These are phyloP conservation scores for Nephrotoma guestfalica DNA, from an alignment of 2,888 invertebrate genomes.

Conservation along the genomic window DNA sequence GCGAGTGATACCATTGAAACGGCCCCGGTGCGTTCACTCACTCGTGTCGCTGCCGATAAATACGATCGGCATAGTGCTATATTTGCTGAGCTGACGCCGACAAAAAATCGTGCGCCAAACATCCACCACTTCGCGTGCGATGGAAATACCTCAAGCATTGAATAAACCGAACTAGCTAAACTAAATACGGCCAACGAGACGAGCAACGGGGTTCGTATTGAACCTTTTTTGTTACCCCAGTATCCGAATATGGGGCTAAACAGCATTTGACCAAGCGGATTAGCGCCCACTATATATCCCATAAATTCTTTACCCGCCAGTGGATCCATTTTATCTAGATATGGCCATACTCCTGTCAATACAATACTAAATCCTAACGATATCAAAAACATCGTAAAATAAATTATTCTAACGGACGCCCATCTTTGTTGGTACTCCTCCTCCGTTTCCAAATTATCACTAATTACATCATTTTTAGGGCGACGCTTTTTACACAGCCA, in stretches of 20 bases:
- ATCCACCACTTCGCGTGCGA: constrained; percentile 54
- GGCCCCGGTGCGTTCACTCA: constrained; percentile 64
- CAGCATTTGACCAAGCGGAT: constrained; percentile 75
- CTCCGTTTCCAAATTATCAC: constrained; percentile 48
- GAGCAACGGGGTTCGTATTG: constrained; percentile 56
- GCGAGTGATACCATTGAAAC: constrained; percentile 73
- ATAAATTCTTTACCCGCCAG: constrained; percentile 67
- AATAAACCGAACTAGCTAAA: constrained; percentile 56
- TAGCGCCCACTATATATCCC: constrained; percentile 72
- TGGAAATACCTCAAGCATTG: constrained; percentile 54
- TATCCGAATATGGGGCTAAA: constrained; percentile 72
- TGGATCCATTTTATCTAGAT: constrained; percentile 70
- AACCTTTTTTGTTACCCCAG: constrained; percentile 65
- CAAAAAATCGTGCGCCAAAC: constrained; percentile 59
- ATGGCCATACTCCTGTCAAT: constrained; percentile 79
- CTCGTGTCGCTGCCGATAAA: constrained; percentile 68
- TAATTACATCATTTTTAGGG: constrained; percentile 8
- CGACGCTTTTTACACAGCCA: neutral
- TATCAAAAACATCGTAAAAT: constrained; percentile 83
- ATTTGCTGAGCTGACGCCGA: constrained; percentile 75
- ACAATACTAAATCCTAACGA: constrained; percentile 78
- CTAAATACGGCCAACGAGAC: constrained; percentile 56
- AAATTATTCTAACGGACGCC: constrained; percentile 66
- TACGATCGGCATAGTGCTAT: constrained; percentile 74
- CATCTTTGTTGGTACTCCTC: constrained; percentile 54